Evolutionary conservation across 2,888 invertebrate genomes (phyloP), one percentile per base, ranked within the genome.

Genomic region (Philonicus albiceps): DNA sequence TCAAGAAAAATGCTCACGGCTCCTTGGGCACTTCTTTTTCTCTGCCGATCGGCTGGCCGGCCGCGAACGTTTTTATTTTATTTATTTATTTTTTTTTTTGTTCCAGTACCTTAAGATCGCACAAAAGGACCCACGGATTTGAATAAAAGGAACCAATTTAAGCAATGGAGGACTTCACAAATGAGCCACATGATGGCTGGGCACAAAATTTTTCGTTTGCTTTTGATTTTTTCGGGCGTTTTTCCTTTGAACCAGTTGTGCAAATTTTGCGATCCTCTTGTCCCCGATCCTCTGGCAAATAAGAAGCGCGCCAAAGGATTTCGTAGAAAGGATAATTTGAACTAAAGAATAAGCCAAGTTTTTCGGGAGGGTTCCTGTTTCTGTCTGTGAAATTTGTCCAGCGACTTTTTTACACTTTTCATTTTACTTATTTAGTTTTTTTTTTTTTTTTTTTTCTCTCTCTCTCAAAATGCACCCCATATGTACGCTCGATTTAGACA

Each of bases 61-160:
- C 64, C 64, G 64, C 64, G 76, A 43, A 37, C 19, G n/a, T 22
- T 75, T 74, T 73, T 73, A 3, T 31, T 31, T 31, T 31, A 5
- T 31, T 31, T 31, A 3, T 31, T 31, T 31, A 5, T 31, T 31
- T 73, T 72, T 86, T 16, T 53, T 53, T 5, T 19, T 53, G 53
- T 11, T 8, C 30, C 31, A 13, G 19, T 31, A 30, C 11, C 40
- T 31, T 37, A 11, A 31, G 22, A 64, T 22, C 19, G 16, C 74
- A 75, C 85, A 75, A 84, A 85, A 74, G 85, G 85, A 85, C 74
- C 73, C 43, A 85, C 53, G 43, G 85, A 4, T 34, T n/a, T 72
- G 13, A 72, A 85, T 85, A 74, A 73, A 80, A 80, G 80, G 80
- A 73, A 85, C 85, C 74, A 80, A 80, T 80, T 80, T 80, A 80